Evolutionary conservation across 1,140 invertebrate genomes (phyloP).

Genomic region (Ips typographus): DNA sequence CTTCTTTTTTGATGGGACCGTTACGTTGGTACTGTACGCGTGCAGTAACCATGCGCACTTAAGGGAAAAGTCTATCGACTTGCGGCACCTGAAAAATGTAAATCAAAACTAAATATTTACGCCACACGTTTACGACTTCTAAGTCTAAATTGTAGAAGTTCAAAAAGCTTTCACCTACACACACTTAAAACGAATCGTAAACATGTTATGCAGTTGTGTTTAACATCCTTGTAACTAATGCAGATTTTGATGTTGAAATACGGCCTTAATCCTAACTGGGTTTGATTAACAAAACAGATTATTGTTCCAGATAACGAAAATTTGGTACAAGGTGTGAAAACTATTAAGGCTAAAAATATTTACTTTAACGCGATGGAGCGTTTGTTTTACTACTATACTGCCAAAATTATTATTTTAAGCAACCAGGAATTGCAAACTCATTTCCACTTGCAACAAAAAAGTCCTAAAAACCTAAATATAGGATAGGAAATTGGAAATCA

Average conservation of each 20-base stretch:
- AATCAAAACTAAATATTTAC: constrained; percentile 3
- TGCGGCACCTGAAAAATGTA: constrained; percentile 73
- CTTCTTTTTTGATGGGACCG: constrained; percentile 71
- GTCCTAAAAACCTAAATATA: constrained; percentile 3
- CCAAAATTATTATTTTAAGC: too few relatives aligned
- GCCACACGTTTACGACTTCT: too few relatives aligned
- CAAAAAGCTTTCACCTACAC: neutral
- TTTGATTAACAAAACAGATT: neutral
- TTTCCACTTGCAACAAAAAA: too few relatives aligned
- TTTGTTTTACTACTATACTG: too few relatives aligned
- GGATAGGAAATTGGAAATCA: neutral
- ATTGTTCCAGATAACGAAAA: constrained; percentile 1
- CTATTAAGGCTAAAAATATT: constrained; percentile 13
- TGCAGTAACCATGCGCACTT: constrained; percentile 95
- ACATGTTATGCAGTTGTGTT: too few relatives aligned
- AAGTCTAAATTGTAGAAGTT: neutral
- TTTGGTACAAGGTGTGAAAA: constrained; percentile 16
- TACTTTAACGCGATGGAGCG: neutral
- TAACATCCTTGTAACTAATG: too few relatives aligned
- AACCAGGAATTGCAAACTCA: too few relatives aligned
- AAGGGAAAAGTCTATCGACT: constrained; percentile 92
- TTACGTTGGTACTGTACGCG: constrained; percentile 84
- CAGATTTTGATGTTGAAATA: too few relatives aligned
- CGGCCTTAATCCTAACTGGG: too few relatives aligned
- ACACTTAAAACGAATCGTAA: neutral